These are phyloP conservation scores for Ganaspis sp. DNA, from an alignment of 1,140 invertebrate species.

Conservation along the genomic window DNA sequence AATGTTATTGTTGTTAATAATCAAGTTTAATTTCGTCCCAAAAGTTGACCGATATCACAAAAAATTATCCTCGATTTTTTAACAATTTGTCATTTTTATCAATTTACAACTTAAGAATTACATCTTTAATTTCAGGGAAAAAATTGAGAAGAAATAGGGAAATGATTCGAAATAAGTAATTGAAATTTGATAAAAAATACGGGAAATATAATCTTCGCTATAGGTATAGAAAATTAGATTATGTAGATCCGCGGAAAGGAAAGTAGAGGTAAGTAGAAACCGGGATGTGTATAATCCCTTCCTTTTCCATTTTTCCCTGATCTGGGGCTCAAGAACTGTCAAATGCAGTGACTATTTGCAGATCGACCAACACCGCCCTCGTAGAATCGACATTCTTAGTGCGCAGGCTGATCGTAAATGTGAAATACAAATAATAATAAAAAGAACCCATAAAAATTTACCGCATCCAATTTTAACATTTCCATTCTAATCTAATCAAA, in stretches of 20 bases:
- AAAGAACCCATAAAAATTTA: not conserved
- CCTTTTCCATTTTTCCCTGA: conserved; percentile 5
- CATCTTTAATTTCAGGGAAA: too few relatives aligned
- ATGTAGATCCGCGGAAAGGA: not conserved
- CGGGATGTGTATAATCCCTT: not conserved
- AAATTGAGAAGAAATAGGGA: too few relatives aligned
- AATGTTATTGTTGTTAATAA: too few relatives aligned
- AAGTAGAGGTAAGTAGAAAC: not conserved
- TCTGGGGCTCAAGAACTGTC: not conserved
- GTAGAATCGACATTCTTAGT: conserved; percentile 46
- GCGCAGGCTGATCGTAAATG: conserved; percentile 44
- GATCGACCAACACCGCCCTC: conserved; percentile 48
- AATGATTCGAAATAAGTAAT: too few relatives aligned
- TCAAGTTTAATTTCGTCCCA: too few relatives aligned
- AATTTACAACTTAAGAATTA: too few relatives aligned
- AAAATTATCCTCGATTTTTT: too few relatives aligned
- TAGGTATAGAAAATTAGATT: not conserved
- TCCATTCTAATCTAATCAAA: too few relatives aligned
- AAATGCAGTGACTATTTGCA: conserved; percentile 23
- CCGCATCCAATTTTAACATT: too few relatives aligned
- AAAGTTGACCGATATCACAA: too few relatives aligned
- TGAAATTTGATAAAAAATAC: not conserved
- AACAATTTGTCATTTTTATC: too few relatives aligned
- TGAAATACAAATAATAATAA: conserved; percentile 29
- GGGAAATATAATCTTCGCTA: not conserved